Percentiles rank a stretch among this genome's conserved stretches.
Evolutionary conservation across 2,888 invertebrate genomes (phyloP).

Genomic region (Sceliomorpha sp.): DNA sequence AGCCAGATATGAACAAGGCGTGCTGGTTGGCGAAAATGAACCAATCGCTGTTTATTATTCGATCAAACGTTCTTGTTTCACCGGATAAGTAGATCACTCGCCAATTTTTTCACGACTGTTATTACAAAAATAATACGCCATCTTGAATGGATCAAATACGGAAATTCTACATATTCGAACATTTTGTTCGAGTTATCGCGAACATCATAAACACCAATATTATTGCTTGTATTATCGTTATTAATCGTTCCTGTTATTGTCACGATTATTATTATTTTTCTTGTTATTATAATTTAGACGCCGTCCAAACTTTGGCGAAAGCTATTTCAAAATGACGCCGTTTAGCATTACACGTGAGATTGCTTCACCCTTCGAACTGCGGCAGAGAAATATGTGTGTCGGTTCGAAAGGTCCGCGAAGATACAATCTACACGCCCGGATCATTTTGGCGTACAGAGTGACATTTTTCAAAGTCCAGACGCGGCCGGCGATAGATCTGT

Average conservation of each 20-base stretch:
- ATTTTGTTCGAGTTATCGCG: no score
- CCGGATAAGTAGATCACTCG: slow-evolving; percentile 12
- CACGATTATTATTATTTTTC: slow-evolving; percentile 1
- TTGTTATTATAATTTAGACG: slow-evolving; percentile 2
- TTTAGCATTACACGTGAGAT: slow-evolving; percentile 9
- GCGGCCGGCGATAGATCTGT: not conserved
- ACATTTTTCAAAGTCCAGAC: slow-evolving; percentile 10
- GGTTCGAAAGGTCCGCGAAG: slow-evolving; percentile 11
- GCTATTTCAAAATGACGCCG: slow-evolving; percentile 14
- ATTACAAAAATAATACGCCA: not conserved
- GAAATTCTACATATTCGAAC: slow-evolving; percentile 2
- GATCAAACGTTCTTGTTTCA: slow-evolving; percentile 4
- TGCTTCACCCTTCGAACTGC: slow-evolving; percentile 4
- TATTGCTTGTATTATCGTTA: no score
- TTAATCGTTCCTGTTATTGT: not conserved
- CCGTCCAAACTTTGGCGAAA: slow-evolving; percentile 6
- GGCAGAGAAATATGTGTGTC: slow-evolving; percentile 8
- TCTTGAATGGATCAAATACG: not conserved
- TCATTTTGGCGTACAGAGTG: slow-evolving; percentile 3
- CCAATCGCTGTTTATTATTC: slow-evolving; percentile 13
- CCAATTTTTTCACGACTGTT: not conserved
- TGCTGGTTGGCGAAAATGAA: slow-evolving; percentile 10
- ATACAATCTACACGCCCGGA: slow-evolving; percentile 14
- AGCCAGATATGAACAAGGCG: not conserved
- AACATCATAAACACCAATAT: no score